phyloP scores from a whole-genome alignment of 1,140 invertebrate species.

The Drosophila busckii region DNA sequence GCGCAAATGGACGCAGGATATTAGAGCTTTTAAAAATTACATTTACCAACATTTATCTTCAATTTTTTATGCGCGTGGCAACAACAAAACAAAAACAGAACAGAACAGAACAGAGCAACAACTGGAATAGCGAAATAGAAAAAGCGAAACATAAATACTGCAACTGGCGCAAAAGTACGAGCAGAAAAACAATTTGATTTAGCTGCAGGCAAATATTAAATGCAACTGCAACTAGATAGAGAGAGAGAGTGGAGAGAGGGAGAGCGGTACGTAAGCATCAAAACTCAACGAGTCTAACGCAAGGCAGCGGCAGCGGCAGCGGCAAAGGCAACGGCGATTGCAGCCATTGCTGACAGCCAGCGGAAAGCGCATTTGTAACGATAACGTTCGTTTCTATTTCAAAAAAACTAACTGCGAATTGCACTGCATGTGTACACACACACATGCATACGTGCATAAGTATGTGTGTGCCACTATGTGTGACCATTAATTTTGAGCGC shows the following conservation, averaged over 20 bases:
- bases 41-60: conserved; percentile 58
- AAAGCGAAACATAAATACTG: conserved; percentile 31
- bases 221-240: conserved; percentile 31
- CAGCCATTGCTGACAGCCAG: conserved; percentile 55
- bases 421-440: background rate
- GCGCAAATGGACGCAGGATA: conserved; percentile 41
- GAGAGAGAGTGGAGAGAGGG: background rate
- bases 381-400: conserved; percentile 73
- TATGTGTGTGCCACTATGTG: conserved; percentile 38
- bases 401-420: conserved; percentile 26
- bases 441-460: conserved; percentile 6
- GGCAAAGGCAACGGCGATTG: conserved; percentile 11
- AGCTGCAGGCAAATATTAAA: conserved; percentile 63
- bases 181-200: conserved; percentile 66
- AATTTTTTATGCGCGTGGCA: conserved; percentile 37
- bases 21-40: conserved; percentile 61
- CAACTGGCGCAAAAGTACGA: too few relatives aligned
- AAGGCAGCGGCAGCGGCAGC: conserved; percentile 25
- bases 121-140: background rate
- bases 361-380: conserved; percentile 73
- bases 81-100: conserved; percentile 5
- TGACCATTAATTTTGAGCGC: conserved; percentile 73
- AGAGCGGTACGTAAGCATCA: conserved; percentile 43
- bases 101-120: background rate
- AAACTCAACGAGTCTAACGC: conserved; percentile 56